These are phyloP conservation scores for Tetropium fuscum DNA, from an alignment of 2,888 invertebrate species.

Conservation along the genomic window DNA sequence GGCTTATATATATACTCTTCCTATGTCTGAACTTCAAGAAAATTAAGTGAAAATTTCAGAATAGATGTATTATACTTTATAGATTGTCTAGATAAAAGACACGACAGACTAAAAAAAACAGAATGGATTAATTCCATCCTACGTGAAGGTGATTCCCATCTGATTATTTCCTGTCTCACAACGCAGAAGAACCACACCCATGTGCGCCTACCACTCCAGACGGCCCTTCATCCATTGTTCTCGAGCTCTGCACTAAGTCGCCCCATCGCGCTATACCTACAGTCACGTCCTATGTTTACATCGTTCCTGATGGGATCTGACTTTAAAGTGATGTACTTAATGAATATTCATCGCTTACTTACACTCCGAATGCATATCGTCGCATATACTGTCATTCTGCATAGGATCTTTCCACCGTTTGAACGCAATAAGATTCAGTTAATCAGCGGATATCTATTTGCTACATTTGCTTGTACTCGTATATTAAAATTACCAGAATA, in stretches of 20 bases:
- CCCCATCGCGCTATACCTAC: not conserved
- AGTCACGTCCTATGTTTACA: slow-evolving; percentile 23
- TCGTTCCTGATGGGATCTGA: slow-evolving; percentile 26
- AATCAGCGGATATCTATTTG: too few relatives aligned
- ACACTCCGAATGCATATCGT: slow-evolving; percentile 19
- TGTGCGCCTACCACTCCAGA: slow-evolving; percentile 13
- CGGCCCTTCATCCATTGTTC: slow-evolving; percentile 18
- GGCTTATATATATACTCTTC: too few relatives aligned
- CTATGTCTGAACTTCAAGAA: too few relatives aligned
- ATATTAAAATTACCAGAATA: too few relatives aligned
- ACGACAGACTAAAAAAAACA: too few relatives aligned
- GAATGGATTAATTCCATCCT: not conserved
- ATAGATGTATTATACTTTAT: too few relatives aligned
- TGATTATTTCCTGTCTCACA: slow-evolving; percentile 2
- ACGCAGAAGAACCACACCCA: slow-evolving; percentile 5
- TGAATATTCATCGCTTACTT: slow-evolving; percentile 34
- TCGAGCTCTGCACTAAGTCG: not conserved
- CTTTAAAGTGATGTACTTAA: slow-evolving; percentile 32
- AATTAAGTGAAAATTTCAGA: too few relatives aligned
- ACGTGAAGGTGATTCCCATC: not conserved
- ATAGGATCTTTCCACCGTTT: too few relatives aligned
- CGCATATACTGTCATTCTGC: not conserved
- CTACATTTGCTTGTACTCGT: too few relatives aligned
- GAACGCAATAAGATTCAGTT: too few relatives aligned
- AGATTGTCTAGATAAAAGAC: too few relatives aligned